phyloP scores from a whole-genome alignment of 2,797 vertebrate genomes.

The Girardinus metallicus region DNA sequence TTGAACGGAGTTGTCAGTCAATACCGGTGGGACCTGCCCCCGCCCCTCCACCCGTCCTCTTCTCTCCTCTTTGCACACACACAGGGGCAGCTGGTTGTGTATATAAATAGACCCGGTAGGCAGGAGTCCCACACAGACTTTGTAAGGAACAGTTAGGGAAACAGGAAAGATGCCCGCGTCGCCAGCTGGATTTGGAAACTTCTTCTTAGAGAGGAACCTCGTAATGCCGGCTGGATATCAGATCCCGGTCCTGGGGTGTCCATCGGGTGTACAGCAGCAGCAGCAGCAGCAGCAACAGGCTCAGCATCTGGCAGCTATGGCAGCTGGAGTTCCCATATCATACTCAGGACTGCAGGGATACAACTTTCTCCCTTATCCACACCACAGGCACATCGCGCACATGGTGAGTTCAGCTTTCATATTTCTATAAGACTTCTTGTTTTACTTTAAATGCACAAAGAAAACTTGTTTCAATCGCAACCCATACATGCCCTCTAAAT shows the following conservation, averaged over 20 bases:
- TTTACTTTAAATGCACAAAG: neutral
- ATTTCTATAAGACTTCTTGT: neutral
- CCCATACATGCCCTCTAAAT: neutral
- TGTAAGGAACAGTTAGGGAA: constrained; percentile 41
- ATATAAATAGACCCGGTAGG: constrained; percentile 60
- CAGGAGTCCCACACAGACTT: constrained; percentile 36
- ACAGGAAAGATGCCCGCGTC: constrained; percentile 81
- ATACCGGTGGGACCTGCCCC: constrained; percentile 41
- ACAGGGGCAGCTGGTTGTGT: constrained; percentile 48
- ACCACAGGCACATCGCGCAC: constrained; percentile 79
- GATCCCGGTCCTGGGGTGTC: constrained; percentile 75
- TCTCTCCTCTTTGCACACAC: constrained; percentile 22
- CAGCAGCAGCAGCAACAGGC: constrained; percentile 50
- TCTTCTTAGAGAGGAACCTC: constrained; percentile 79
- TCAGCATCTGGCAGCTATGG: constrained; percentile 77
- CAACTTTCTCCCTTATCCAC: constrained; percentile 82
- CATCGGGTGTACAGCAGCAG: constrained; percentile 65
- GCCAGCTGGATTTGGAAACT: constrained; percentile 80
- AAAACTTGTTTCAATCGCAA: neutral
- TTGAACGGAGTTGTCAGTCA: constrained; percentile 80
- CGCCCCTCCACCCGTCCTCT: constrained; percentile 3
- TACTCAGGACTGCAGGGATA: constrained; percentile 84
- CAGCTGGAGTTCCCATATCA: constrained; percentile 73
- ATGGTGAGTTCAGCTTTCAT: constrained; percentile 69
- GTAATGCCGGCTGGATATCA: constrained; percentile 79